Conservation (phyloP, 2,113 vertebrate species). For the Nothocercus nigrocapillus region DNA sequence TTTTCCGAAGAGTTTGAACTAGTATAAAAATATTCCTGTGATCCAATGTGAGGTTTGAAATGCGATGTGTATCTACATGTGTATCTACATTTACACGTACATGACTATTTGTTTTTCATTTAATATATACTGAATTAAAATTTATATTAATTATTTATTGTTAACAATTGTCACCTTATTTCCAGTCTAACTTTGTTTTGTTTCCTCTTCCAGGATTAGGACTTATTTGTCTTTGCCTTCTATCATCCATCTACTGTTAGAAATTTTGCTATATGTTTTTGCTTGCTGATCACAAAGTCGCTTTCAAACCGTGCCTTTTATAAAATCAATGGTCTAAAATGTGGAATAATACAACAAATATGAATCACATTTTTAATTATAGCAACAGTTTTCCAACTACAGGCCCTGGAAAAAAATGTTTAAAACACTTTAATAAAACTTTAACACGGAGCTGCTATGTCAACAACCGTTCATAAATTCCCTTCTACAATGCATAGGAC, state of each 20-base stretch:
- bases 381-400: background rate
- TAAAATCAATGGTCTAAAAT: background rate
- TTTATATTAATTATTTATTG: background rate
- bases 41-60: background rate
- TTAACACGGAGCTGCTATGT: background rate
- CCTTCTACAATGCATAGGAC: slow-evolving; percentile 25
- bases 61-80: background rate
- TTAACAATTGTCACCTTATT: background rate
- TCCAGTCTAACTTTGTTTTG: background rate
- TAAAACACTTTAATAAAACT: background rate
- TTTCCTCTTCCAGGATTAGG: background rate
- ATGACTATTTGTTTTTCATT: background rate
- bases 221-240: background rate
- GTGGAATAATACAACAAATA: slow-evolving; percentile 1
- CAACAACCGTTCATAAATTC: slow-evolving; percentile 45
- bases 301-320: background rate
- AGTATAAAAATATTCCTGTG: background rate
- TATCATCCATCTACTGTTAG: background rate
- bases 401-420: background rate
- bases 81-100: too few species aligned
- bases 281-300: background rate
- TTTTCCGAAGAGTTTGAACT: background rate
- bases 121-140: background rate
- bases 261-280: background rate
- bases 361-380: slow-evolving; percentile 21